These are phyloP conservation scores for Anastatus disparis DNA, from an alignment of 1,140 invertebrate species.

Conservation along the genomic window DNA sequence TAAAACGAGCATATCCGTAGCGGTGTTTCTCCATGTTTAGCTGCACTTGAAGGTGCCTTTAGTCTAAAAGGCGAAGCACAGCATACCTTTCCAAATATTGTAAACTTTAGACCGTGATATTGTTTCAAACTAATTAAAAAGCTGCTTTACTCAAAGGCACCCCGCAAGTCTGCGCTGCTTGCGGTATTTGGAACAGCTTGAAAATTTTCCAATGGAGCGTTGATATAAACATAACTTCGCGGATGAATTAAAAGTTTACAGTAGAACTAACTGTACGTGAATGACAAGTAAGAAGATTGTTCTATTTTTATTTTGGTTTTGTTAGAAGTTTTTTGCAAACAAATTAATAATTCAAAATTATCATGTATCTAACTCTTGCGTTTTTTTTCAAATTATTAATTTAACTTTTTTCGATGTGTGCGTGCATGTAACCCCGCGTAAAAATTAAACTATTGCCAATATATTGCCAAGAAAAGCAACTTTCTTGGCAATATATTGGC, in stretches of 20 bases:
- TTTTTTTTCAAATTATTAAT: too few relatives aligned
- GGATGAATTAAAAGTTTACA: conserved; percentile 30
- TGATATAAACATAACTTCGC: background rate
- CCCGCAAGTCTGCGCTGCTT: conserved; percentile 1
- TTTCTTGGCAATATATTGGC: too few relatives aligned
- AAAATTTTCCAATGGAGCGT: conserved; percentile 32
- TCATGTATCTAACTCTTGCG: too few relatives aligned
- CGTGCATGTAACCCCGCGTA: too few relatives aligned
- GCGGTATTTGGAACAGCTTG: conserved; percentile 22
- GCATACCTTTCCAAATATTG: background rate
- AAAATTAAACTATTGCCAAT: too few relatives aligned
- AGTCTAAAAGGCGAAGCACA: background rate
- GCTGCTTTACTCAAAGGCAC: conserved; percentile 32
- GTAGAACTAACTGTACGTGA: conserved; percentile 28
- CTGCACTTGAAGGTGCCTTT: conserved; percentile 39
- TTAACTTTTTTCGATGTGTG: too few relatives aligned
- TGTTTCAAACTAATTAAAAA: conserved; percentile 45
- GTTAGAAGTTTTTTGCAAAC: too few relatives aligned
- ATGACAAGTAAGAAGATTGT: too few relatives aligned
- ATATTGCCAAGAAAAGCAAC: too few relatives aligned
- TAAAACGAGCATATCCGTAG: background rate
- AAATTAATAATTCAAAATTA: too few relatives aligned
- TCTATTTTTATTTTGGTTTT: too few relatives aligned
- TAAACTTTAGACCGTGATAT: conserved; percentile 22
- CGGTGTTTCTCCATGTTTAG: conserved; percentile 13